Percentiles rank a stretch among this genome's conserved stretches.
These are phyloP conservation scores for Lutraria lutraria DNA, from an alignment of 2,888 invertebrate genomes.

Conservation along the genomic window DNA sequence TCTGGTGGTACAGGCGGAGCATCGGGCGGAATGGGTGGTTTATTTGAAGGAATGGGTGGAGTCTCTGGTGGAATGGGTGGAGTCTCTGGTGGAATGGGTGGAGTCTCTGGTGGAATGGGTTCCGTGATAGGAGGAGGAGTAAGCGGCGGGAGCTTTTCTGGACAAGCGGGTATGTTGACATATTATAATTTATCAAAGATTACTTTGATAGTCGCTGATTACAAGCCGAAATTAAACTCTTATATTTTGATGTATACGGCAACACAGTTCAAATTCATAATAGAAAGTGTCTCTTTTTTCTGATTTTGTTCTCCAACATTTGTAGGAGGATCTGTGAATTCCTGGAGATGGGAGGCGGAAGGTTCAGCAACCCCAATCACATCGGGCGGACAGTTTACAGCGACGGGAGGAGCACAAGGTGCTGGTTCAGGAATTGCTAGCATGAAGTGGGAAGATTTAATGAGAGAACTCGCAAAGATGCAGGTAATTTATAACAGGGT, in stretches of 20 bases:
- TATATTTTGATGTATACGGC: too few species aligned
- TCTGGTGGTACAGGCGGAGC: background rate
- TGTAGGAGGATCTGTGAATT: conserved; percentile 21
- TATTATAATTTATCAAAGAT: background rate
- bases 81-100: background rate
- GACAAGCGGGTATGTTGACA: background rate
- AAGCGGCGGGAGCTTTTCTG: background rate
- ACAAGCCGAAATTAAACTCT: background rate
- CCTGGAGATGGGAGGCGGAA: conserved; percentile 42
- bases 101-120: conserved; percentile 14
- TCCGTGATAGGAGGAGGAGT: background rate
- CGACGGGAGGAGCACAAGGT: background rate
- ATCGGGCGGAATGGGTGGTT: background rate
- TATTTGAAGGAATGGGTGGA: conserved; percentile 24
- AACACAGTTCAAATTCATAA: background rate
- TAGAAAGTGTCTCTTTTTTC: background rate
- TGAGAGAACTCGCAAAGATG: conserved; percentile 34
- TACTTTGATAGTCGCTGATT: background rate
- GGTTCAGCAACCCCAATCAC: conserved; percentile 35
- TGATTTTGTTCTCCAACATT: background rate
- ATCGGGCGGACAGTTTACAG: background rate
- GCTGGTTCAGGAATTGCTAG: conserved; percentile 28
- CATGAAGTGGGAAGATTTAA: conserved; percentile 48
- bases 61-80: background rate
- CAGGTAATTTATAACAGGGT: conserved; percentile 27